Conservation (phyloP, 2,888 invertebrate species). For the Machimus rusticus region DNA sequence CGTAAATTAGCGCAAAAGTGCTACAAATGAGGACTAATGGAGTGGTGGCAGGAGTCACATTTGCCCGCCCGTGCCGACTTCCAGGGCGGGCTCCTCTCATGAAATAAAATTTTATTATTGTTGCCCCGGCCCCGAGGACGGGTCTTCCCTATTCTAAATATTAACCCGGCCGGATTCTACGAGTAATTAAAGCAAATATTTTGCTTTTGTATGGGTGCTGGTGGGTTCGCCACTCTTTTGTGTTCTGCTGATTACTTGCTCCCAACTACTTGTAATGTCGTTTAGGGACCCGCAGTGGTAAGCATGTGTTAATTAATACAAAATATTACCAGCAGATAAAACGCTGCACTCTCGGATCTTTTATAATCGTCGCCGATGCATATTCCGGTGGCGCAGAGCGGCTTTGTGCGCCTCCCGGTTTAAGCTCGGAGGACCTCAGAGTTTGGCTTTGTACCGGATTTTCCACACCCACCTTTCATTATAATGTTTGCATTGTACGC, state of each 20-base stretch:
- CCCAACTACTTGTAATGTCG: constrained; percentile 17
- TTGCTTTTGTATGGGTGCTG: neutral
- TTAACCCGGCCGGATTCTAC: constrained; percentile 22
- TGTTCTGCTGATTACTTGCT: neutral
- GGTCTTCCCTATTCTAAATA: neutral
- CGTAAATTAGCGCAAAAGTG: constrained; percentile 39
- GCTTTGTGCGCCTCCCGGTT: neutral
- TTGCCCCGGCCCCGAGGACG: neutral
- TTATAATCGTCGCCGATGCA: neutral
- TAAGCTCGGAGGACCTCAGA: neutral
- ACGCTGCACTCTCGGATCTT: constrained; percentile 2
- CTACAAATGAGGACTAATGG: constrained; percentile 36
- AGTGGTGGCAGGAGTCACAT: constrained; percentile 7
- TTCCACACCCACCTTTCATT: neutral
- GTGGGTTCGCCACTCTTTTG: constrained; percentile 4
- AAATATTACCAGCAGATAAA: constrained; percentile 27
- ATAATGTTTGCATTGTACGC: constrained; percentile 29
- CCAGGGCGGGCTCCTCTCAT: neutral
- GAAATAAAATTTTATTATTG: constrained; percentile 38
- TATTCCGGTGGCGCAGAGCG: neutral
- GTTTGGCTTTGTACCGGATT: constrained; percentile 2
- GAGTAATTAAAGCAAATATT: constrained; percentile 39
- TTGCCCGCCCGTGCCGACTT: neutral
- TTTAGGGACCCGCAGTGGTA: constrained; percentile 7
- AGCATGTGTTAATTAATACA: constrained; percentile 36